phyloP scores from a whole-genome alignment of 2,797 vertebrate genomes.

The Leptoclinus maculatus region DNA sequence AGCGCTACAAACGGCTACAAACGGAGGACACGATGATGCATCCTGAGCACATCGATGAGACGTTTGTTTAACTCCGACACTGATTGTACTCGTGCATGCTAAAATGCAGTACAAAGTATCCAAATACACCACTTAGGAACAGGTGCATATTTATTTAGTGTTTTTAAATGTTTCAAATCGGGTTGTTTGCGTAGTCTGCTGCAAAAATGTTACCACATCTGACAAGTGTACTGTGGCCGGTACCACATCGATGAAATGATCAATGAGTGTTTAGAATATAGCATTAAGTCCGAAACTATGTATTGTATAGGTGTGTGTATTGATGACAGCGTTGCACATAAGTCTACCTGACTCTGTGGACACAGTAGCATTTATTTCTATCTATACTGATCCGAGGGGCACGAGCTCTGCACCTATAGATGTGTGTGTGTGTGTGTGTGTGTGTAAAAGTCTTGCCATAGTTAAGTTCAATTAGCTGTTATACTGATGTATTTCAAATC shows the following conservation, averaged over 20 bases:
- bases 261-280: slow-evolving; percentile 11
- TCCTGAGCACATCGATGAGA: slow-evolving; percentile 4
- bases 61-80: not conserved
- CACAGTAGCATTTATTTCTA: slow-evolving; percentile 35
- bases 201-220: slow-evolving; percentile 27
- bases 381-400: slow-evolving; percentile 30
- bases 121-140: not conserved
- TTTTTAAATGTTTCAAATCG: slow-evolving; percentile 11
- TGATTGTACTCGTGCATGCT: slow-evolving; percentile 30
- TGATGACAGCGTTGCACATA: slow-evolving; percentile 40
- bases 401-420: slow-evolving; percentile 37
- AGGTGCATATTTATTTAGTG: slow-evolving; percentile 1
- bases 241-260: slow-evolving; percentile 13
- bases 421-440: slow-evolving; percentile 26
- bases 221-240: slow-evolving; percentile 2
- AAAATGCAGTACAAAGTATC: slow-evolving; percentile 30
- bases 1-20: not conserved
- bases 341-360: slow-evolving; percentile 44
- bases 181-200: slow-evolving; percentile 23
- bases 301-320: slow-evolving; percentile 48
- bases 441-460: slow-evolving; percentile 48
- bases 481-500: slow-evolving; percentile 41
- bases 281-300: slow-evolving; percentile 26
- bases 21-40: slow-evolving; percentile 2
- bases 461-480: slow-evolving; percentile 39